Evolutionary conservation across 2,888 invertebrate genomes (phyloP).

Genomic region (Atherix ibis): DNA sequence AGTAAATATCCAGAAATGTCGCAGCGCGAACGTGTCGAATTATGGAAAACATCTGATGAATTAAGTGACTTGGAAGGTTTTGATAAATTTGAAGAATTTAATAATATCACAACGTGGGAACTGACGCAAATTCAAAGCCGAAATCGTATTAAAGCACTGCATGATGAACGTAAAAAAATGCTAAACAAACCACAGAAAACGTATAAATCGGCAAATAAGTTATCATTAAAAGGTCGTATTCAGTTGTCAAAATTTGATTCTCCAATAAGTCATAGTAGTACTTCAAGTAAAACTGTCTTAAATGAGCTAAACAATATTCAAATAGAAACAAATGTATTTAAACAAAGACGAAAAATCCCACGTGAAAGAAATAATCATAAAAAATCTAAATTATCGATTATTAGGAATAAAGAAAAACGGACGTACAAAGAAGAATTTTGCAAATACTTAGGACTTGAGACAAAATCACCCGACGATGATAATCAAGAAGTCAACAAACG

Average conservation of each 20-base stretch:
- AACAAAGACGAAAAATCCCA: too few species aligned
- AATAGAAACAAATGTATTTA: constrained; percentile 2
- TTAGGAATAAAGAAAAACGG: not conserved
- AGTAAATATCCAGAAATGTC: constrained; percentile 23
- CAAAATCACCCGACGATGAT: constrained; percentile 12
- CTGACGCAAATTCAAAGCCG: not conserved
- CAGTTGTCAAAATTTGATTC: not conserved
- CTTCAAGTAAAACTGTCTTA: not conserved
- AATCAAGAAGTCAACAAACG: constrained; percentile 2
- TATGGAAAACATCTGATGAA: constrained; percentile 21
- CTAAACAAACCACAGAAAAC: not conserved
- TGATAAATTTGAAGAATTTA: not conserved
- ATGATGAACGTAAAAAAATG: not conserved
- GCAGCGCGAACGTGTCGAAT: constrained; percentile 20
- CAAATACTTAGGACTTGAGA: constrained; percentile 27
- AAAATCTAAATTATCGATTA: not conserved
- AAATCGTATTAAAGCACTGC: not conserved
- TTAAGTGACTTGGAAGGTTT: constrained; percentile 25
- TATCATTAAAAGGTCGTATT: not conserved
- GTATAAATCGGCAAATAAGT: not conserved
- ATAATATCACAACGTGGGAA: too few species aligned
- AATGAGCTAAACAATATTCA: not conserved
- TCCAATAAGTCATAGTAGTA: not conserved
- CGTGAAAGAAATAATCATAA: constrained; percentile 2
- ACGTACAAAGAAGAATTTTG: constrained; percentile 28